Conservation (phyloP, 2,797 vertebrate genomes). For the Gambelia wislizenii region DNA sequence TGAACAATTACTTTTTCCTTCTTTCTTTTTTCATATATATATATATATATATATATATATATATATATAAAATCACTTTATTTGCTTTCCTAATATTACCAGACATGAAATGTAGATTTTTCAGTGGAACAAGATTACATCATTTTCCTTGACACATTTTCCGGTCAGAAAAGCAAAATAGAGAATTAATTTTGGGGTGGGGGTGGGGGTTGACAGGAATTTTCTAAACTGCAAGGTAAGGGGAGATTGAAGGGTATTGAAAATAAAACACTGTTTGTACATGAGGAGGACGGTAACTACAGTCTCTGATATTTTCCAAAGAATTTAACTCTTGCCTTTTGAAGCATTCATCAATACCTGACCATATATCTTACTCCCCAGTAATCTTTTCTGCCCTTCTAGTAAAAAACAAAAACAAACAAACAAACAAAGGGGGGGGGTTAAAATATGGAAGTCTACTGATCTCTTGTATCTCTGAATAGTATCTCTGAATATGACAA, state of each 20-base stretch:
- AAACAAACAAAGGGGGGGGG: no score
- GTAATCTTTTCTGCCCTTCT: constrained; percentile 49
- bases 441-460: neutral
- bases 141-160: constrained; percentile 66
- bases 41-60: no score
- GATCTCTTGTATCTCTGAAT: neutral
- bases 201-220: constrained; percentile 21
- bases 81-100: constrained; percentile 53
- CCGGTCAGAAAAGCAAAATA: constrained; percentile 49
- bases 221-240: constrained; percentile 44
- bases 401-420: neutral
- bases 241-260: constrained; percentile 5
- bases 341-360: constrained; percentile 48
- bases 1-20: constrained; percentile 68
- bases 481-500: neutral
- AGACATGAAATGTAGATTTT: constrained; percentile 56
- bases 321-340: constrained; percentile 19
- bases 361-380: constrained; percentile 29
- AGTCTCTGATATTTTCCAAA: constrained; percentile 49
- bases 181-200: constrained; percentile 7
- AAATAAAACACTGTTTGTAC: constrained; percentile 58
- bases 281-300: constrained; percentile 45
- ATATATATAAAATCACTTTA: constrained; percentile 49
- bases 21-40: neutral
- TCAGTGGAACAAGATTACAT: constrained; percentile 56